Conservation (phyloP, 2,888 invertebrate species). For the Drosophila formosana region DNA sequence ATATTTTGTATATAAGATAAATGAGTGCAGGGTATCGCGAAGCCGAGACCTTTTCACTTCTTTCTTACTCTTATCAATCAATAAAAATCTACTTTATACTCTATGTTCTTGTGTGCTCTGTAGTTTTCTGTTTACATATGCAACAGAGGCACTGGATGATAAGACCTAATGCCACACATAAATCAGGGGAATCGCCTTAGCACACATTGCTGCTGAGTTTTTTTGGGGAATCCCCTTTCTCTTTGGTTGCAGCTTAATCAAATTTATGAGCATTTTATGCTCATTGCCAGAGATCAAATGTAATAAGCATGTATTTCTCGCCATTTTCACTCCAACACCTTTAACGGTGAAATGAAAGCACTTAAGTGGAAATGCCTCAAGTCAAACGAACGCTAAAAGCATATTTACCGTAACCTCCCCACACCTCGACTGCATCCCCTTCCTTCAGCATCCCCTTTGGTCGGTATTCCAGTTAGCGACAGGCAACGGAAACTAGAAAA, state of each 20-base stretch:
- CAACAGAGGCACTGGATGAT: slow-evolving; percentile 2
- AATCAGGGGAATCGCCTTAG: slow-evolving; percentile 51
- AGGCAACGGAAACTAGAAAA: slow-evolving; percentile 38
- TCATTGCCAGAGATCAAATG: slow-evolving; percentile 68
- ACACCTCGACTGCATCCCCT: no score
- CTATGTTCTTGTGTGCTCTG: not conserved
- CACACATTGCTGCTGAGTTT: not conserved
- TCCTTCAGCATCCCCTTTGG: slow-evolving; percentile 15
- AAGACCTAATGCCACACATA: slow-evolving; percentile 43
- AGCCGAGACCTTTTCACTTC: not conserved
- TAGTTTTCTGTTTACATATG: slow-evolving; percentile 24
- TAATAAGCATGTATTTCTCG: slow-evolving; percentile 70
- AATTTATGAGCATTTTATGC: slow-evolving; percentile 79
- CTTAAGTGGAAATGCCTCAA: slow-evolving; percentile 77
- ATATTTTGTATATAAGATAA: slow-evolving; percentile 2
- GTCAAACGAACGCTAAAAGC: slow-evolving; percentile 77
- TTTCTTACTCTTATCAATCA: slow-evolving; percentile 15
- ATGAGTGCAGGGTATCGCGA: not conserved
- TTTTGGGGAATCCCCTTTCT: slow-evolving; percentile 22
- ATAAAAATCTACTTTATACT: slow-evolving; percentile 20
- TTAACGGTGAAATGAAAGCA: slow-evolving; percentile 69
- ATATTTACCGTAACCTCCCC: slow-evolving; percentile 62
- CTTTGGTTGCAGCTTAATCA: slow-evolving; percentile 55
- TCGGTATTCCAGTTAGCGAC: slow-evolving; percentile 24
- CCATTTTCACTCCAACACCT: slow-evolving; percentile 71